Evolutionary conservation across 2,113 vertebrate species (phyloP).

Genomic region (Hippocampus zosterae): DNA sequence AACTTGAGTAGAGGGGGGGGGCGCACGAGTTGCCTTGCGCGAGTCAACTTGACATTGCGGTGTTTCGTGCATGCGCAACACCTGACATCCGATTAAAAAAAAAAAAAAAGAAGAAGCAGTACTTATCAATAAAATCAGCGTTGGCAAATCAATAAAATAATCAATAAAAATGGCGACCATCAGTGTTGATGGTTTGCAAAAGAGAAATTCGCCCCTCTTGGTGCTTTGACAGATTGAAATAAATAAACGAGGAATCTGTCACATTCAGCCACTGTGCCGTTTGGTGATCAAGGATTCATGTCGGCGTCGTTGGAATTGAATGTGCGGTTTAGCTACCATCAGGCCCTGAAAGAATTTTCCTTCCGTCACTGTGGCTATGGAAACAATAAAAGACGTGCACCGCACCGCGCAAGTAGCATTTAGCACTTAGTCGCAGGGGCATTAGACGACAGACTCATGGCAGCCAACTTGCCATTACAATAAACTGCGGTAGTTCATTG

Average conservation of each 20-base stretch:
- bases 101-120: too few relatives aligned
- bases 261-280: not conserved
- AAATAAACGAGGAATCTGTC: not conserved
- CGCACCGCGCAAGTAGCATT: not conserved
- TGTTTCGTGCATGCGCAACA: not conserved
- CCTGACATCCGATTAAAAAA: not conserved
- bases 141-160: too few relatives aligned
- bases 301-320: too few relatives aligned
- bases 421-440: not conserved
- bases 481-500: conserved; percentile 20
- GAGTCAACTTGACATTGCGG: conserved; percentile 10
- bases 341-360: not conserved
- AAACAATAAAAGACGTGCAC: conserved; percentile 17
- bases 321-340: not conserved
- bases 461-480: conserved; percentile 25
- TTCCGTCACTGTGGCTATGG: not conserved
- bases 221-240: not conserved
- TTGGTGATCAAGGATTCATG: too few relatives aligned
- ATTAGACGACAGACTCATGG: conserved; percentile 5
- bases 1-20: not conserved
- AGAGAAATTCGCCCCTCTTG: not conserved
- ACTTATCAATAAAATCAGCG: too few relatives aligned
- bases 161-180: too few relatives aligned
- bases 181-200: too few relatives aligned
- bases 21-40: conserved; percentile 10